A percentile compares a stretch with the other conserved stretches of the same genome.
phyloP scores from a whole-genome alignment of 2,113 vertebrate genomes.

The Benitochromis conjunctus region DNA sequence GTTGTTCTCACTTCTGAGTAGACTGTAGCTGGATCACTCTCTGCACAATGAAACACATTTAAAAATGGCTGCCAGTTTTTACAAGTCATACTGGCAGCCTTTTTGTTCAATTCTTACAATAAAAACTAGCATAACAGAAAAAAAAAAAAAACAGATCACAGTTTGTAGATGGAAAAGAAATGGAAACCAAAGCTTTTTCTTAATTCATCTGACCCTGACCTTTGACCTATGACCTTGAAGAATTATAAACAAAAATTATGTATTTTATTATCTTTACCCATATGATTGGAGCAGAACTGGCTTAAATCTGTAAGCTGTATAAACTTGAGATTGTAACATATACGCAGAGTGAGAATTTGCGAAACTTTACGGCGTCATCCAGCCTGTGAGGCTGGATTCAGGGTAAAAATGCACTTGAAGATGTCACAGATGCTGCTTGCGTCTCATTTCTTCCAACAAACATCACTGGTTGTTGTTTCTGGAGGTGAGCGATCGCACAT shows the following conservation, averaged over 20 bases:
- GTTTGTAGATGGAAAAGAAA: not conserved
- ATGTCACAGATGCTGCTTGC: too few species aligned
- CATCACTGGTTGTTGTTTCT: too few species aligned
- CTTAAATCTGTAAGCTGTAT: fast-evolving
- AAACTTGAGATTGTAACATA: not conserved
- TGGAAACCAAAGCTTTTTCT: not conserved
- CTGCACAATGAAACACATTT: fast-evolving
- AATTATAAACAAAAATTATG: fast-evolving
- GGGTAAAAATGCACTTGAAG: too few species aligned
- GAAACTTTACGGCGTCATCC: not conserved
- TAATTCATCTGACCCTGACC: not conserved
- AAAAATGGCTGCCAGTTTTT: fast-evolving
- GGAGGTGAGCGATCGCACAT: too few species aligned
- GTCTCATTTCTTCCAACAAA: too few species aligned
- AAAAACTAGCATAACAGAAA: fast-evolving
- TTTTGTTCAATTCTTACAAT: not conserved
- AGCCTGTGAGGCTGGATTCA: not conserved
- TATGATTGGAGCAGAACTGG: fast-evolving
- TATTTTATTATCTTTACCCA: not conserved
- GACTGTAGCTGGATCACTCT: not conserved
- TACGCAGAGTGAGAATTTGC: not conserved
- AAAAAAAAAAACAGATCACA: fast-evolving
- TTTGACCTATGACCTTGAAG: not conserved
- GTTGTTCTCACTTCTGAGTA: too few species aligned
- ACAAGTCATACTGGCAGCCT: fast-evolving